These are phyloP conservation scores for Prinia subflava DNA, from an alignment of 2,113 vertebrate species.

Conservation along the genomic window DNA sequence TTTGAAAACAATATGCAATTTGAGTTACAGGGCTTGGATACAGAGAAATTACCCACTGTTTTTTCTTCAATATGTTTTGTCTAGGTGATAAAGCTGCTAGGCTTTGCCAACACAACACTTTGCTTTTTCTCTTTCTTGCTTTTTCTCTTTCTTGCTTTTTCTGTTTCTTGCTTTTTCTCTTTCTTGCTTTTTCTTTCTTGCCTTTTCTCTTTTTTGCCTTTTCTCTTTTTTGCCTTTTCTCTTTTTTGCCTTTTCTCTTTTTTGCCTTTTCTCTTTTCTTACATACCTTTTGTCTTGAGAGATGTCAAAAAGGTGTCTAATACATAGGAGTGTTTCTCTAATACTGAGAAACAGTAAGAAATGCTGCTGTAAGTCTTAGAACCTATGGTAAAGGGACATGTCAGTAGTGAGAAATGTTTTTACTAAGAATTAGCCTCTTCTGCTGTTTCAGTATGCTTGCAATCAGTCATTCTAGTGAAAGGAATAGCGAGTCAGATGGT, in stretches of 20 bases:
- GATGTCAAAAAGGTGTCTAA: background rate
- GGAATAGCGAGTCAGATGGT: background rate
- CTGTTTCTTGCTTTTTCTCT: background rate
- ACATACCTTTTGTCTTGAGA: background rate
- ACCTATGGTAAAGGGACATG: background rate
- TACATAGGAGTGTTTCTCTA: too few species aligned
- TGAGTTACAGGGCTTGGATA: background rate
- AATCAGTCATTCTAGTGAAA: background rate
- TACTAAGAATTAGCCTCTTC: background rate
- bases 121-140: background rate
- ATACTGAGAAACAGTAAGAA: background rate
- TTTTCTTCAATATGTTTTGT: background rate
- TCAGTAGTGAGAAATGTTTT: background rate
- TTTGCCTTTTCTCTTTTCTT: background rate
- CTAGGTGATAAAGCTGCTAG: background rate
- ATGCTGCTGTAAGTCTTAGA: background rate
- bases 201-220: background rate
- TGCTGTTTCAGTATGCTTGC: background rate
- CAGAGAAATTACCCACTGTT: background rate
- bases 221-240: background rate
- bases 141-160: background rate
- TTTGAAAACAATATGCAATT: background rate
- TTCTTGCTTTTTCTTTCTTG: background rate
- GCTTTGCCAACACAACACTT: background rate
- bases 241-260: background rate